A percentile compares a stretch with the other conserved stretches of the same genome.
Conservation (phyloP, 2,113 vertebrate genomes). For the Pomatorhinus ruficollis region DNA sequence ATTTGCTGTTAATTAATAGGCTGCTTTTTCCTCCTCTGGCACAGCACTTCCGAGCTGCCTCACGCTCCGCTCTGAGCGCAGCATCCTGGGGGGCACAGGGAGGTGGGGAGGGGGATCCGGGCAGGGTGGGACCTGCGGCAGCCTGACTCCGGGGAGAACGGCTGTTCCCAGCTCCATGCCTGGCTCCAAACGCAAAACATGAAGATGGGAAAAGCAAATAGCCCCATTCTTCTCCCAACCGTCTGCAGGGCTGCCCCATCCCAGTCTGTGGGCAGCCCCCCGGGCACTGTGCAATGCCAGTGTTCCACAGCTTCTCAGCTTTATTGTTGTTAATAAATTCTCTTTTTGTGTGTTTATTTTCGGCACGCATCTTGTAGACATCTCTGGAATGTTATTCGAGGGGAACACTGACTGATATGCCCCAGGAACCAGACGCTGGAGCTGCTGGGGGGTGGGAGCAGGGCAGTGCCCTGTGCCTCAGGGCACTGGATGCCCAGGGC, state of each 20-base stretch:
- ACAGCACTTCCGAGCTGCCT: neutral
- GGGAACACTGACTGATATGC: neutral
- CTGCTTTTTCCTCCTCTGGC: neutral
- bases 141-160: accelerated
- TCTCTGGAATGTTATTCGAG: neutral
- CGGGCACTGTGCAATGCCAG: neutral
- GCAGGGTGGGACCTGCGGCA: neutral
- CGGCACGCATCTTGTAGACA: neutral
- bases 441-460: neutral
- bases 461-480: accelerated
- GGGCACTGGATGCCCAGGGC: neutral
- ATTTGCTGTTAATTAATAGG: slow-evolving; percentile 70
- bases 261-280: accelerated
- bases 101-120: neutral
- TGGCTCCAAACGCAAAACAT: neutral
- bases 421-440: neutral
- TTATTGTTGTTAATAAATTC: slow-evolving; percentile 8
- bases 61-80: neutral
- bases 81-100: neutral
- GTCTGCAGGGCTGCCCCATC: neutral
- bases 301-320: neutral
- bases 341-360: slow-evolving; percentile 10
- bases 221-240: neutral
- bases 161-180: neutral
- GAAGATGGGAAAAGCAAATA: neutral